phyloP scores from a whole-genome alignment of 2,888 invertebrate species.

The Synanthedon formicaeformis region DNA sequence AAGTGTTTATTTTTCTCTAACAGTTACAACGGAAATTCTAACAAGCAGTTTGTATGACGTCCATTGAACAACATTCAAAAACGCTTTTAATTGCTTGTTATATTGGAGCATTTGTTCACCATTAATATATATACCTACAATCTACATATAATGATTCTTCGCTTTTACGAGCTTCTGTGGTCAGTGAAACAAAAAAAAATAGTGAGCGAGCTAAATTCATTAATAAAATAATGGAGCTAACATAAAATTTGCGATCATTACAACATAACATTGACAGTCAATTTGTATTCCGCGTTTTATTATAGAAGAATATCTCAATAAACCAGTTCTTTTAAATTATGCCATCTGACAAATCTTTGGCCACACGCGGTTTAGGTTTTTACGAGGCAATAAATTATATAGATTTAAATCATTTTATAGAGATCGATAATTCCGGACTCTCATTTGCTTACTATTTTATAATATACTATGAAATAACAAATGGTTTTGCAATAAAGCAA shows the following conservation, averaged over 20 bases:
- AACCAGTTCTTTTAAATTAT: neutral
- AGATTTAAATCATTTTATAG: neutral
- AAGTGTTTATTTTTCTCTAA: too few relatives aligned
- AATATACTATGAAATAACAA: too few relatives aligned
- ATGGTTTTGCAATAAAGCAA: too few relatives aligned
- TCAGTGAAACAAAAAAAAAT: too few relatives aligned
- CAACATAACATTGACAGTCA: neutral
- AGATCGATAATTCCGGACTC: neutral
- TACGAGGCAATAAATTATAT: neutral
- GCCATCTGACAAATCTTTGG: neutral
- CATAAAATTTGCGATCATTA: neutral
- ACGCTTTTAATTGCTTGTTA: too few relatives aligned
- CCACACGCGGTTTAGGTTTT: slow-evolving; percentile 1
- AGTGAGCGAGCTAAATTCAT: neutral
- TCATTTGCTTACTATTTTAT: neutral
- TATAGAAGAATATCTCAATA: neutral
- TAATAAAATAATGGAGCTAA: neutral
- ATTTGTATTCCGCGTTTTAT: neutral
- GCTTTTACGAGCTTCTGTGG: too few relatives aligned
- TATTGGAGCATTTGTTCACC: too few relatives aligned
- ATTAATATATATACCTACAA: too few relatives aligned
- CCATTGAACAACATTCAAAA: too few relatives aligned
- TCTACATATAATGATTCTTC: too few relatives aligned
- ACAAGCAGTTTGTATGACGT: too few relatives aligned
- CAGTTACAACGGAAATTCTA: too few relatives aligned